Percentiles rank a stretch among this genome's conserved stretches.
phyloP scores from a whole-genome alignment of 2,113 vertebrate species.

The Uria aalge region DNA sequence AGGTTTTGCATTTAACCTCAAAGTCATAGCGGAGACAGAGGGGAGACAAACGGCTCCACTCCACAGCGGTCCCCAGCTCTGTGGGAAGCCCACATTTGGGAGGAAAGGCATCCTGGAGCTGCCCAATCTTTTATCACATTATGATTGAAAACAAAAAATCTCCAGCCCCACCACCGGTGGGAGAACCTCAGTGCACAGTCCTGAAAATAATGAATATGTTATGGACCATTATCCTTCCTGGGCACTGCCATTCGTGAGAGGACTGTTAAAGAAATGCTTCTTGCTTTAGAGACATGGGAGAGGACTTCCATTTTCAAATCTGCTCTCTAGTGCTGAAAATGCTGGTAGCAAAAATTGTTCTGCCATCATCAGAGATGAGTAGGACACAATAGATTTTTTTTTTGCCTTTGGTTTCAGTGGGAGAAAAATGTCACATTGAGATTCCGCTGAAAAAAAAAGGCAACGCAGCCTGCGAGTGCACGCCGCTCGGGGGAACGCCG shows the following conservation, averaged over 20 bases:
- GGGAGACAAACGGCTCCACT: fast-evolving
- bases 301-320: not conserved
- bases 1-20: not conserved
- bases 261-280: not conserved
- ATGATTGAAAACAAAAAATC: not conserved
- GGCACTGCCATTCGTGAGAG: not conserved
- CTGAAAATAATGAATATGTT: constrained; percentile 43
- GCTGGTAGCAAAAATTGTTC: not conserved
- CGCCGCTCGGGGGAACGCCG: not conserved
- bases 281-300: not conserved
- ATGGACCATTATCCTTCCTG: constrained; percentile 48
- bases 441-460: not conserved
- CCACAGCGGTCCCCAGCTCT: not conserved
- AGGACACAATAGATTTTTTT: not conserved
- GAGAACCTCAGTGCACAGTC: not conserved
- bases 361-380: not conserved
- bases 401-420: not conserved
- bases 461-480: not conserved
- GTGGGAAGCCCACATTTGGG: fast-evolving
- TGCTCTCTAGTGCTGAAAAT: not conserved
- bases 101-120: not conserved
- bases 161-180: not conserved
- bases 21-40: fast-evolving
- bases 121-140: not conserved
- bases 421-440: not conserved